Percentiles rank a stretch among this genome's conserved stretches.
phyloP scores from a whole-genome alignment of 2,113 vertebrate genomes.

The Aix galericulata region DNA sequence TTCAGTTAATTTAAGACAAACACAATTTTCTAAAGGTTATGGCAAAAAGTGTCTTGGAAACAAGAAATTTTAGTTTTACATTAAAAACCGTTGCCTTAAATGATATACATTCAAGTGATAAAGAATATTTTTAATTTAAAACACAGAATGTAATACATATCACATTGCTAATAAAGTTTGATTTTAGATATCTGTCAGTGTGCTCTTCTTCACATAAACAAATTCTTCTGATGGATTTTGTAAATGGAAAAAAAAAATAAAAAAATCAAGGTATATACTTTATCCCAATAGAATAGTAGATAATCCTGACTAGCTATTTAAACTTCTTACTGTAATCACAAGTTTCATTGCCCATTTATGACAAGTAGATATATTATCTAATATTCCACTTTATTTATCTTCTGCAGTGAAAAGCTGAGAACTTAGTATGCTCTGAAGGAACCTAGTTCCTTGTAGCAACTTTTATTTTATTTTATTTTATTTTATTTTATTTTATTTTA shows the following conservation, averaged over 20 bases:
- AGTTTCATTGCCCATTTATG: not conserved
- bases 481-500: not conserved
- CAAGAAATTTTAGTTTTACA: not conserved
- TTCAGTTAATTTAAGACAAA: constrained; percentile 11
- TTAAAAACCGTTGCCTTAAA: not conserved
- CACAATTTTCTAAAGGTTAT: constrained; percentile 25
- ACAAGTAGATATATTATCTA: not conserved
- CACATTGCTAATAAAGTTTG: not conserved
- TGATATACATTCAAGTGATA: not conserved
- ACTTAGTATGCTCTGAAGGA: not conserved
- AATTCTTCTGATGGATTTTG: not conserved
- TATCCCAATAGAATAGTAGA: not conserved
- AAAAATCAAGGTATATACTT: not conserved
- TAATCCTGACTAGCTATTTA: not conserved
- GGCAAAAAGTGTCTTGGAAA: not conserved
- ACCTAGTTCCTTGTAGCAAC: not conserved
- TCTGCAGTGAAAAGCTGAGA: not conserved
- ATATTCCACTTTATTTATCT: not conserved
- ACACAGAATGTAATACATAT: not conserved
- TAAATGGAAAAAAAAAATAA: not conserved
- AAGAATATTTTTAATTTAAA: not conserved
- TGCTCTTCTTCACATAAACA: not conserved
- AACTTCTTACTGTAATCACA: not conserved
- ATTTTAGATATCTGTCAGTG: not conserved
- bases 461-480: too few relatives aligned